A percentile compares a stretch with the other conserved stretches of the same genome.
Evolutionary conservation across 2,113 vertebrate genomes (phyloP).

Genomic region (Ciconia maguari): DNA sequence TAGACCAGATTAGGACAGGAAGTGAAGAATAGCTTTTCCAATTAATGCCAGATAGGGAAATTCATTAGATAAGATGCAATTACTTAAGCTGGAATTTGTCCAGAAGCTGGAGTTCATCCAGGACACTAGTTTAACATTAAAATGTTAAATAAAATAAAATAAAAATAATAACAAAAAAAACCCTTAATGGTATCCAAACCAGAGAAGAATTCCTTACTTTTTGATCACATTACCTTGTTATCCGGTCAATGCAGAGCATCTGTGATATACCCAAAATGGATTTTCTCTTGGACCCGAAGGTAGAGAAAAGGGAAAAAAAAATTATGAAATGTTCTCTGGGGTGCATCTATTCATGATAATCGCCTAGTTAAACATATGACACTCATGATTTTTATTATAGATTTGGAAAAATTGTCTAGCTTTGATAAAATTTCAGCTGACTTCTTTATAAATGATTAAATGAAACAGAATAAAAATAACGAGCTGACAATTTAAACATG

Average conservation of each 20-base stretch:
- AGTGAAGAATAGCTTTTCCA: conserved; percentile 21
- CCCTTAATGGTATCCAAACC: neutral
- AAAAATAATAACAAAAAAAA: neutral
- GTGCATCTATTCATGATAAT: neutral
- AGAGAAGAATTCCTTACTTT: neutral
- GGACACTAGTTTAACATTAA: neutral
- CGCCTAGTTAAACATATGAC: neutral
- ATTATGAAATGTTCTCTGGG: neutral
- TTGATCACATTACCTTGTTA: neutral
- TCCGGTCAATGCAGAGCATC: neutral
- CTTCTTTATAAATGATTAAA: neutral
- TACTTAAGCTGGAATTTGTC: conserved; percentile 32
- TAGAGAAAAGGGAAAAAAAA: neutral
- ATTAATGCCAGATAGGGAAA: conserved; percentile 37
- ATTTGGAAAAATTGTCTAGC: neutral
- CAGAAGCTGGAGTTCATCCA: conserved; percentile 37
- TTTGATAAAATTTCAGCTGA: neutral
- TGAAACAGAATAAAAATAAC: neutral
- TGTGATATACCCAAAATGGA: neutral
- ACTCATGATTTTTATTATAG: neutral
- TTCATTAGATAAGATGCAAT: conserved; percentile 27
- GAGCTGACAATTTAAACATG: neutral
- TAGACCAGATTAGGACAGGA: neutral
- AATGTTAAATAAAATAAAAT: neutral
- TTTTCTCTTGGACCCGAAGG: neutral